Percentiles rank a stretch among this genome's conserved stretches.
Evolutionary conservation across 2,113 vertebrate genomes (phyloP).

Genomic region (Plectropomus leopardus): DNA sequence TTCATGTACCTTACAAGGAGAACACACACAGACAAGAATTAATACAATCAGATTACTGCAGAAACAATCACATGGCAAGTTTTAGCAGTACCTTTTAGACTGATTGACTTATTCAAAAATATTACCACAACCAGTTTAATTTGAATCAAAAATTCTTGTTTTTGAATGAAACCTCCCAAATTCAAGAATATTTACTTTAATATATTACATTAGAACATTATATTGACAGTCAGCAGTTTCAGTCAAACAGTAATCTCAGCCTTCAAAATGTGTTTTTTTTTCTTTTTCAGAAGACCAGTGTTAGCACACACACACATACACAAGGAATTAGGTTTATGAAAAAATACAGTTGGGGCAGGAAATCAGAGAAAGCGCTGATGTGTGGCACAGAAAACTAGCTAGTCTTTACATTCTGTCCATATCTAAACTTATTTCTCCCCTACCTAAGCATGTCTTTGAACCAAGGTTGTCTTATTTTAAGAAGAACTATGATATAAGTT

Average conservation of each 20-base stretch:
- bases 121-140: background rate
- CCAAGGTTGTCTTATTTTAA: background rate
- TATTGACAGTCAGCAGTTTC: background rate
- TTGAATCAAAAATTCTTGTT: background rate
- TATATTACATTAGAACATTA: background rate
- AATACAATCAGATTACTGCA: background rate
- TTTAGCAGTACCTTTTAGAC: background rate
- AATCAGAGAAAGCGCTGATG: background rate
- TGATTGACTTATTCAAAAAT: background rate
- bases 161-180: background rate
- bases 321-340: background rate
- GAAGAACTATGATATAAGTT: background rate
- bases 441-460: background rate
- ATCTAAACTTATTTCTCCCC: background rate
- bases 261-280: background rate
- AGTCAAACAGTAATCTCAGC: background rate
- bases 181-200: background rate
- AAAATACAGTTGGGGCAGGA: background rate
- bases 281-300: background rate
- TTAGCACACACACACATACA: background rate
- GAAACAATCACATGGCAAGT: background rate
- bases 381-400: background rate
- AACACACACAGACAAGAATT: constrained; percentile 12
- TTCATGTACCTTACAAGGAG: constrained; percentile 89
- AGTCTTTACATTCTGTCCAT: background rate